Evolutionary conservation across 2,113 vertebrate species (phyloP).

Genomic region (Sylvia atricapilla): DNA sequence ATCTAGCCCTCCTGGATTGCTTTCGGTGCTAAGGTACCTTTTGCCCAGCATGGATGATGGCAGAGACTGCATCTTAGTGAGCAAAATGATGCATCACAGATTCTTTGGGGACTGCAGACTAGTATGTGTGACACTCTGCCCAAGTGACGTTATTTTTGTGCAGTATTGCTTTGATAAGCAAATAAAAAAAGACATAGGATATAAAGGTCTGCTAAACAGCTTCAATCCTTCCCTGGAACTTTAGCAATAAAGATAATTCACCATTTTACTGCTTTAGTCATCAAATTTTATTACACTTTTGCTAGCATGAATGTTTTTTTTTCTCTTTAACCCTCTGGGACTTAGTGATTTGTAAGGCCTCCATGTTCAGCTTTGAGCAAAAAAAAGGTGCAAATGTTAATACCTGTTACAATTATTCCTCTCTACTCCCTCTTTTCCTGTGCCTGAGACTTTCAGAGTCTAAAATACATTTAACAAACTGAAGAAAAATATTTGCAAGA

Average conservation of each 20-base stretch:
- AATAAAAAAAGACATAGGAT: neutral
- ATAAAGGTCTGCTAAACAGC: neutral
- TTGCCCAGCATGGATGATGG: neutral
- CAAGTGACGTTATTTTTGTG: neutral
- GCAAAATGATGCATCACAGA: neutral
- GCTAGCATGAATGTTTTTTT: neutral
- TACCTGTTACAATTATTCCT: neutral
- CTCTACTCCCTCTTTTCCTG: neutral
- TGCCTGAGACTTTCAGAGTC: neutral
- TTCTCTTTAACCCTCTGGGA: neutral
- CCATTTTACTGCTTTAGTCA: constrained; percentile 16
- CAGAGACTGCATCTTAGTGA: neutral
- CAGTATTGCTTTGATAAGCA: neutral
- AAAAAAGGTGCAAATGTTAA: constrained; percentile 14
- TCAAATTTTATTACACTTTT: constrained; percentile 22
- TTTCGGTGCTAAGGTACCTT: neutral
- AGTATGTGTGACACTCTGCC: neutral
- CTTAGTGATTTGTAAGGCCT: constrained; percentile 14
- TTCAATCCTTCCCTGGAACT: neutral
- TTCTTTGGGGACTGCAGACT: neutral
- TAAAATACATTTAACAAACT: constrained; percentile 6
- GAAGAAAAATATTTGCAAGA: neutral
- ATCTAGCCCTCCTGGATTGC: neutral
- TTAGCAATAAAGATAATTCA: neutral
- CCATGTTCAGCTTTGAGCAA: neutral